phyloP scores from a whole-genome alignment of 2,888 invertebrate genomes.

The Unio delphinus region DNA sequence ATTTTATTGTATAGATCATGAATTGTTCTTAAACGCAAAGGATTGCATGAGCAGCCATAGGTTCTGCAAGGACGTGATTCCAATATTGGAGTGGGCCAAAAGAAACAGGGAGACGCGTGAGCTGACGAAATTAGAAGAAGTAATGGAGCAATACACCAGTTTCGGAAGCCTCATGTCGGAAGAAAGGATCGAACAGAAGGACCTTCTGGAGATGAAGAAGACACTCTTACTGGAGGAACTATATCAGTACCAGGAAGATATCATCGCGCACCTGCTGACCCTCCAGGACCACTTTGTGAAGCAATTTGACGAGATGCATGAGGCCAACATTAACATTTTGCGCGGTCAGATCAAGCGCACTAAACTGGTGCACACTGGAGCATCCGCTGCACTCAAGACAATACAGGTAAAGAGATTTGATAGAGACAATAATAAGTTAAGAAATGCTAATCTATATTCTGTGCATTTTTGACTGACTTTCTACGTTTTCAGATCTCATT shows the following conservation, averaged over 20 bases:
- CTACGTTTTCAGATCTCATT: too few species aligned
- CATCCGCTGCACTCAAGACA: slow-evolving; percentile 3
- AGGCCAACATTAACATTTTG: slow-evolving; percentile 20
- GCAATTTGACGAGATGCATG: slow-evolving; percentile 23
- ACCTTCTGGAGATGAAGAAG: slow-evolving; percentile 18
- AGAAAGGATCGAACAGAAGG: slow-evolving; percentile 21
- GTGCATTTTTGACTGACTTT: too few species aligned
- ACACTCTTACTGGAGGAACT: slow-evolving; percentile 24
- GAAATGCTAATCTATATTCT: too few species aligned
- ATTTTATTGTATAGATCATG: too few species aligned
- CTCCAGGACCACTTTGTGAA: slow-evolving; percentile 30
- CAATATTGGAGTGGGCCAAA: slow-evolving; percentile 33
- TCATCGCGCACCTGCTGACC: slow-evolving; percentile 27
- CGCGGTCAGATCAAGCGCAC: slow-evolving; percentile 30
- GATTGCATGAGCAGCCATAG: too few species aligned
- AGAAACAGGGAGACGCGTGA: not conserved
- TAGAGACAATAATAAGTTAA: too few species aligned
- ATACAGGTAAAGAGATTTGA: too few species aligned
- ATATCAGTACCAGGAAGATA: slow-evolving; percentile 27
- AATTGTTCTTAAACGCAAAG: too few species aligned
- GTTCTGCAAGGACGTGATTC: slow-evolving; percentile 22
- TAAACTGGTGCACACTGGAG: slow-evolving; percentile 24
- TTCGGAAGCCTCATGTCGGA: slow-evolving; percentile 24
- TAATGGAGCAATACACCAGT: not conserved
- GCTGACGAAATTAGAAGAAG: not conserved